Conservation (phyloP, 1,140 invertebrate genomes). For the Acromyrmex heyeri region DNA sequence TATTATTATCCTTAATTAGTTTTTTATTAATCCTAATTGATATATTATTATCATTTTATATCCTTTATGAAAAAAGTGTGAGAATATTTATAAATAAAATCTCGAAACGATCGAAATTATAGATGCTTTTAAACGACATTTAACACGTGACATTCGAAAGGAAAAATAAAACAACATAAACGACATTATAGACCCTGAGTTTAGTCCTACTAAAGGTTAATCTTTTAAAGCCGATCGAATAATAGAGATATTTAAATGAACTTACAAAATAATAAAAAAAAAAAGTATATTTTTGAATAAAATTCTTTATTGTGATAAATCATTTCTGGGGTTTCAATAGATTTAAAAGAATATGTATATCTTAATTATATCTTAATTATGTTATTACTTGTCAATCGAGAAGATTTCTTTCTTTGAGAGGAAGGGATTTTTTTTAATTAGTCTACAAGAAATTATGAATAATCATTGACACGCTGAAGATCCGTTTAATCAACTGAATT, state of each 20-base stretch:
- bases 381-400: not conserved
- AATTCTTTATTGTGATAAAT: not conserved
- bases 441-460: not conserved
- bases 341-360: no score
- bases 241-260: slow-evolving; percentile 18
- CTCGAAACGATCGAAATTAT: not conserved
- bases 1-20: not conserved
- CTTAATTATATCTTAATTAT: not conserved
- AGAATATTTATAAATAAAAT: slow-evolving; percentile 14
- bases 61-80: not conserved
- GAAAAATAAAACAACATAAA: slow-evolving; percentile 32
- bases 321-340: not conserved
- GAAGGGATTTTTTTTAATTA: not conserved
- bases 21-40: not conserved
- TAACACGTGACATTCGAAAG: slow-evolving; percentile 24
- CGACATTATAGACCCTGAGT: not conserved
- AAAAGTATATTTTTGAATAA: not conserved
- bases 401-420: not conserved
- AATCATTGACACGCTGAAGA: not conserved
- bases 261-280: slow-evolving; percentile 1
- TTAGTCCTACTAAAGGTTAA: slow-evolving; percentile 43
- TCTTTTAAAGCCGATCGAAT: slow-evolving; percentile 26
- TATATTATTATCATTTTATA: not conserved
- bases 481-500: not conserved
- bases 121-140: slow-evolving; percentile 43